These are phyloP conservation scores for Apodemia mormo DNA, from an alignment of 2,888 invertebrate species.

Conservation along the genomic window DNA sequence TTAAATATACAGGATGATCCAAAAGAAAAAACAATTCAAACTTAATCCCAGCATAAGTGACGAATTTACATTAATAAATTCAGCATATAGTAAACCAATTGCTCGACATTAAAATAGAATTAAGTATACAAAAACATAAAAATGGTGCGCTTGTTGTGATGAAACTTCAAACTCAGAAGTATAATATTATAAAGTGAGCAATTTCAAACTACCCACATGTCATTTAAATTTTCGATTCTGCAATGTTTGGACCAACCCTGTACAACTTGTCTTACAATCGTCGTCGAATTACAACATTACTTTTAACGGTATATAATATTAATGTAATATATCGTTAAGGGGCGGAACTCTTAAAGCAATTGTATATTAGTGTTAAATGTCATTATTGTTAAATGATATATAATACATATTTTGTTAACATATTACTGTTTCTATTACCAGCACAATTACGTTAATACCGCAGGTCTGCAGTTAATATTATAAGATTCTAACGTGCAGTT, in stretches of 20 bases:
- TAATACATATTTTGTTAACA: background rate
- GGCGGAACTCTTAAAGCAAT: conserved; percentile 14
- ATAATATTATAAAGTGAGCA: background rate
- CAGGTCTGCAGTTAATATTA: too few species aligned
- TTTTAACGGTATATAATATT: conserved; percentile 4
- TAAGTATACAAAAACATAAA: background rate
- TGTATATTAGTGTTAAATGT: background rate
- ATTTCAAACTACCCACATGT: background rate
- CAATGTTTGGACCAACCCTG: background rate
- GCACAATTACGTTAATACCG: too few species aligned
- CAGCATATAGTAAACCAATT: background rate
- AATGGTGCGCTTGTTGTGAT: background rate
- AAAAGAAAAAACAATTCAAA: background rate
- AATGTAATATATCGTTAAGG: conserved; percentile 6
- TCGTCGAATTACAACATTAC: conserved; percentile 8
- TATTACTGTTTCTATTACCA: background rate
- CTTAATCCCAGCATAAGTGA: background rate
- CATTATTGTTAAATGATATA: background rate
- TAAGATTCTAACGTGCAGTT: too few species aligned
- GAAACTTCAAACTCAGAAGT: background rate
- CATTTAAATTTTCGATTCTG: background rate
- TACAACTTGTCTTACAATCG: background rate
- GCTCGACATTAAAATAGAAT: background rate
- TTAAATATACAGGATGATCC: background rate
- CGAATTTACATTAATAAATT: background rate